A percentile compares a stretch with the other conserved stretches of the same genome.
phyloP scores from a whole-genome alignment of 2,797 vertebrate genomes.

The Sebastes itinus region DNA sequence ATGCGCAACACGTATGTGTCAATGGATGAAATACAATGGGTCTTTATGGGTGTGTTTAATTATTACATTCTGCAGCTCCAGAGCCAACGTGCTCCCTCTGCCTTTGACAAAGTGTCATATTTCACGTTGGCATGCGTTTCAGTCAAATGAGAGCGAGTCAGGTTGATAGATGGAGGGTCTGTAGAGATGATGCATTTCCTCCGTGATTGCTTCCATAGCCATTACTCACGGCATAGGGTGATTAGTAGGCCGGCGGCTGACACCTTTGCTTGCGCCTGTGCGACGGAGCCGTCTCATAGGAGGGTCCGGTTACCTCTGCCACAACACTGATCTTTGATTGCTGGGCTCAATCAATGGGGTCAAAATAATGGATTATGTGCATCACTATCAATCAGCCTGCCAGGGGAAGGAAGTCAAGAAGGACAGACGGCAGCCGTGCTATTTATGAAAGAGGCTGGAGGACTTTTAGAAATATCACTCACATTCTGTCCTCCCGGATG shows the following conservation, averaged over 20 bases:
- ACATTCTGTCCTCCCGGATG: constrained; percentile 34
- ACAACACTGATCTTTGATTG: constrained; percentile 64
- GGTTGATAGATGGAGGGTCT: constrained; percentile 72
- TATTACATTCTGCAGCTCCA: constrained; percentile 62
- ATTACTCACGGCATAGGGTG: constrained; percentile 74
- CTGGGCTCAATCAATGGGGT: constrained; percentile 58
- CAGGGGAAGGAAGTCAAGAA: constrained; percentile 20
- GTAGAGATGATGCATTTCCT: constrained; percentile 78
- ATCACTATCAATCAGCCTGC: constrained; percentile 60
- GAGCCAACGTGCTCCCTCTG: constrained; percentile 39
- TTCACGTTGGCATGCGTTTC: constrained; percentile 73
- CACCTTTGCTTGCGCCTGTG: constrained; percentile 55
- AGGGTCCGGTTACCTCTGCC: constrained; percentile 60
- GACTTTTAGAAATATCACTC: constrained; percentile 53
- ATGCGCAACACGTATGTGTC: constrained; percentile 46
- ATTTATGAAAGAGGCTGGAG: constrained; percentile 42
- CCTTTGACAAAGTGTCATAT: constrained; percentile 73
- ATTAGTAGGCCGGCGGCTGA: constrained; percentile 72
- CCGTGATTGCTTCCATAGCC: constrained; percentile 75
- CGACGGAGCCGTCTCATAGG: constrained; percentile 56
- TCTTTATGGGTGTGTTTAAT: constrained; percentile 70
- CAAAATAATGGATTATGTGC: constrained; percentile 69
- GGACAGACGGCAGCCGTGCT: constrained; percentile 39
- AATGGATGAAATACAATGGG: constrained; percentile 66
- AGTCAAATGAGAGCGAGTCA: constrained; percentile 77